phyloP scores from a whole-genome alignment of 30 jellyfish, hydroid and myxozoan genomes.

The Aurelia coerulea region DNA sequence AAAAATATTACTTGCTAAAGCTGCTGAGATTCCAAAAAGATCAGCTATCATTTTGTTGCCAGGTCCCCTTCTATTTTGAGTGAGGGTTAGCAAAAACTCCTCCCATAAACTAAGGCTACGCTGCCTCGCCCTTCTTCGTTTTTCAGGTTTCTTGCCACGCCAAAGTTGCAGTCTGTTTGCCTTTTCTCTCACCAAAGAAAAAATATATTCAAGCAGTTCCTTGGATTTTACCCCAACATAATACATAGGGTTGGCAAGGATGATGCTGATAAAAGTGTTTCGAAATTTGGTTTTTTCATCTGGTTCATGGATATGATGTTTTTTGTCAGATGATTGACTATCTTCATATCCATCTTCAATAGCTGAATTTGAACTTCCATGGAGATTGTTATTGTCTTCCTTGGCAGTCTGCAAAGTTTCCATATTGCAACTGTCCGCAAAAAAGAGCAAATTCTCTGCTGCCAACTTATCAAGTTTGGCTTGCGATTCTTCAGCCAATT shows the following conservation, averaged over 20 bases:
- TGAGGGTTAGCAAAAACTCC: too few species aligned
- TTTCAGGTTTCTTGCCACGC: too few species aligned
- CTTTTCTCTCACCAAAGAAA: slow-evolving; percentile 2
- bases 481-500: too few species aligned
- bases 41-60: too few species aligned
- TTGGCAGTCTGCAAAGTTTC: slow-evolving; percentile 7
- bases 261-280: neutral
- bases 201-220: neutral
- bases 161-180: too few species aligned
- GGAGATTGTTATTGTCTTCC: too few species aligned
- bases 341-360: neutral
- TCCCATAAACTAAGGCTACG: too few species aligned
- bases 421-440: slow-evolving; percentile 3
- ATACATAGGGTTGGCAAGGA: slow-evolving; percentile 16
- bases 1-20: too few species aligned
- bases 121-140: too few species aligned
- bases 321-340: slow-evolving; percentile 8
- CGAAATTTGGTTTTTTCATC: neutral
- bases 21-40: too few species aligned
- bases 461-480: slow-evolving; percentile 5
- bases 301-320: neutral
- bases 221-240: slow-evolving; percentile 20
- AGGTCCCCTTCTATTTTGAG: too few species aligned
- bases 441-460: slow-evolving; percentile 8
- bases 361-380: too few species aligned